These are phyloP conservation scores for Belonocnema kinseyi DNA, from an alignment of 1,140 invertebrate genomes.

Conservation along the genomic window DNA sequence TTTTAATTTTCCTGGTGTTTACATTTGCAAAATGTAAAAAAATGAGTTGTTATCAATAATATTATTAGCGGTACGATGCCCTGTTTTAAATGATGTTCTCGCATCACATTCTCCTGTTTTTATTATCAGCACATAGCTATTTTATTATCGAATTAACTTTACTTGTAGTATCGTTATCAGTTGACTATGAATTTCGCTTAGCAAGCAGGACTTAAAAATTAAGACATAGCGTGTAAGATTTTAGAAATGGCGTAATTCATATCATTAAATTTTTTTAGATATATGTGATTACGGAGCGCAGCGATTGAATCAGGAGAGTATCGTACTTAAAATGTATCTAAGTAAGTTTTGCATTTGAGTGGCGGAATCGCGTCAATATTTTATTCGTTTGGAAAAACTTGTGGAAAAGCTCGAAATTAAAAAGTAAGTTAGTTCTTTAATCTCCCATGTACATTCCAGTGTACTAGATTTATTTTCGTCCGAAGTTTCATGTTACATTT, in stretches of 20 bases:
- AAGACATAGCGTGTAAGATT: conserved; percentile 51
- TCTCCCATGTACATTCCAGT: background rate
- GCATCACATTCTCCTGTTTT: conserved; percentile 51
- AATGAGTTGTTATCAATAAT: background rate
- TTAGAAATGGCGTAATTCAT: conserved; percentile 59
- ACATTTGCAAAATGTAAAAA: background rate
- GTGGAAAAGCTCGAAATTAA: background rate
- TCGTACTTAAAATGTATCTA: conserved; percentile 49
- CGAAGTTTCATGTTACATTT: background rate
- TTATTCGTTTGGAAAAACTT: conserved; percentile 15
- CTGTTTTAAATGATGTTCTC: conserved; percentile 42
- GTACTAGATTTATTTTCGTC: background rate
- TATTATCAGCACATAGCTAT: conserved; percentile 39
- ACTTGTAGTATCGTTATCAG: conserved; percentile 43
- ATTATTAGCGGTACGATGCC: background rate
- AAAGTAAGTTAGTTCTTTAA: background rate
- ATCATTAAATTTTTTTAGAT: conserved; percentile 62
- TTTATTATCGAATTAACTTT: conserved; percentile 46
- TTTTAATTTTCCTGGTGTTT: background rate
- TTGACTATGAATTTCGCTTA: conserved; percentile 41
- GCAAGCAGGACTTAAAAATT: conserved; percentile 51
- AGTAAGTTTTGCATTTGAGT: conserved; percentile 32
- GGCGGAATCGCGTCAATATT: background rate
- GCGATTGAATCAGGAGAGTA: conserved; percentile 54
- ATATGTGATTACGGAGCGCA: conserved; percentile 56